Conservation (phyloP, 2,113 vertebrate genomes). For the Cebus imitator region DNA sequence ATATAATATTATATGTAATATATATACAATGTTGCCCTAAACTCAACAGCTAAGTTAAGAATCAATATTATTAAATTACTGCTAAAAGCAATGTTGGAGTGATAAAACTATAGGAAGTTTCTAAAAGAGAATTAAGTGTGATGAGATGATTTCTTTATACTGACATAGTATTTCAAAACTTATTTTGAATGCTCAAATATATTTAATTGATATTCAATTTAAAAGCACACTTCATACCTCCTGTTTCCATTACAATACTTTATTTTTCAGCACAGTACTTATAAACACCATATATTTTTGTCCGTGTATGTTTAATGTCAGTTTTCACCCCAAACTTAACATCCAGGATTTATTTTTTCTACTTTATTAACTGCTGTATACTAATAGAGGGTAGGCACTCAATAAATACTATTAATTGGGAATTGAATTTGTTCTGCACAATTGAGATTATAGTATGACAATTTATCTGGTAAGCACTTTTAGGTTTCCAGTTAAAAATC, state of each 20-base stretch:
- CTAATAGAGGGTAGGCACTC: not conserved
- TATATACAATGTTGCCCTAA: too few relatives aligned
- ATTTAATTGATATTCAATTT: not conserved
- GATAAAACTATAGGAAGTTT: not conserved
- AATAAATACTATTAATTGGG: not conserved
- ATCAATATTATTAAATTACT: not conserved
- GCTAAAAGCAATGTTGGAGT: not conserved
- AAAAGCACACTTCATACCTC: not conserved
- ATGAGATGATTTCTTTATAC: not conserved
- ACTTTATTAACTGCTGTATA: not conserved
- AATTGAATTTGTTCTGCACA: not conserved
- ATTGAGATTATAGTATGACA: not conserved
- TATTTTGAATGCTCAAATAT: not conserved
- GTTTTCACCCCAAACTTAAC: not conserved
- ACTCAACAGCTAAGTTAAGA: not conserved
- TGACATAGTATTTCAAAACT: not conserved
- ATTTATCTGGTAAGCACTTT: not conserved
- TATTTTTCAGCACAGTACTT: not conserved
- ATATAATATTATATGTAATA: too few relatives aligned
- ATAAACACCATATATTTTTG: not conserved
- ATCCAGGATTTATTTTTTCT: not conserved
- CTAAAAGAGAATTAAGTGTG: not conserved
- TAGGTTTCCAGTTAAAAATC: not conserved
- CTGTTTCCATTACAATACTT: not conserved
- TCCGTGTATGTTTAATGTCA: not conserved